Evolutionary conservation across 2,797 vertebrate genomes (phyloP).

Genomic region (Platalea minor): DNA sequence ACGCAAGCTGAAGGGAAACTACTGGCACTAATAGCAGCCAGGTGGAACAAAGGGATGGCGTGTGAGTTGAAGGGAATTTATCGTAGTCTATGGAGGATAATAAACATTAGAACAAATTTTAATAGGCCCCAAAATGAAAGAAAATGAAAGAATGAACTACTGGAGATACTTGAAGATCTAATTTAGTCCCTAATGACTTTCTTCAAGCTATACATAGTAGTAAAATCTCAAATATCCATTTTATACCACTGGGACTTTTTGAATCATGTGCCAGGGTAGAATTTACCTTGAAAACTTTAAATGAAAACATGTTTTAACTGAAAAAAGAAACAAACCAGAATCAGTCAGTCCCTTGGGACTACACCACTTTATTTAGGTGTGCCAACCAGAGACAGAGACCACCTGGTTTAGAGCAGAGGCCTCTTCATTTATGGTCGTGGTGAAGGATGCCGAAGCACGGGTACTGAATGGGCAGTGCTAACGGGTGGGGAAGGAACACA

Average conservation of each 20-base stretch:
- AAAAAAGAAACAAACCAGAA: not conserved
- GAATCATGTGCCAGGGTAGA: not conserved
- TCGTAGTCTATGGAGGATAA: not conserved
- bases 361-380: not conserved
- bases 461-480: not conserved
- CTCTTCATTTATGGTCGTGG: not conserved
- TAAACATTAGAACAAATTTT: constrained; percentile 26
- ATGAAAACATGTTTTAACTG: not conserved
- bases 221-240: not conserved
- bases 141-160: constrained; percentile 5
- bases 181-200: constrained; percentile 2
- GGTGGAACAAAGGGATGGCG: not conserved
- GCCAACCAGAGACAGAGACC: not conserved
- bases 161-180: not conserved
- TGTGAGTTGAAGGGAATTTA: not conserved
- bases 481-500: not conserved
- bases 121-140: constrained; percentile 1
- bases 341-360: not conserved
- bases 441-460: not conserved
- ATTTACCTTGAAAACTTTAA: constrained; percentile 21
- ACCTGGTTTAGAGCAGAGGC: not conserved
- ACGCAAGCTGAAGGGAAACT: not conserved
- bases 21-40: not conserved
- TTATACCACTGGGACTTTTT: not conserved
- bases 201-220: not conserved